Evolutionary conservation across 2,888 invertebrate genomes (phyloP).

Genomic region (Calliphora vomitoria): DNA sequence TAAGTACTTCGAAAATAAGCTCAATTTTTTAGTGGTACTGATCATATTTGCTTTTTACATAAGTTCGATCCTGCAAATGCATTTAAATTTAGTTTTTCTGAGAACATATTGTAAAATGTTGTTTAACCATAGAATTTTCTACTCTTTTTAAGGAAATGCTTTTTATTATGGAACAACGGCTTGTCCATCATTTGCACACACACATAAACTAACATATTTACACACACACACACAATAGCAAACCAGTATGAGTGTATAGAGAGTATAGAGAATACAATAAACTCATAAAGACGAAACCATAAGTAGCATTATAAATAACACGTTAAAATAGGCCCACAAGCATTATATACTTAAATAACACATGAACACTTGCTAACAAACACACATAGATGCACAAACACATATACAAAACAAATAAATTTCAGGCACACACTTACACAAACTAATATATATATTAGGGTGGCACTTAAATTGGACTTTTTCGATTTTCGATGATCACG

Average conservation of each 20-base stretch:
- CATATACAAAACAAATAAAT: conserved; percentile 30
- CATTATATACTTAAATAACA: conserved; percentile 71
- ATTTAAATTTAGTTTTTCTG: too few relatives aligned
- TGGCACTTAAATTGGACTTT: too few relatives aligned
- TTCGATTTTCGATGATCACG: too few relatives aligned
- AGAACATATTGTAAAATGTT: too few relatives aligned
- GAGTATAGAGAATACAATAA: conserved; percentile 61
- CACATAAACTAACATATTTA: not conserved
- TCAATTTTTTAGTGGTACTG: too few relatives aligned
- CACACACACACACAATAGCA: not conserved
- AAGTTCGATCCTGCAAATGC: too few relatives aligned
- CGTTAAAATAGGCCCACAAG: conserved; percentile 73
- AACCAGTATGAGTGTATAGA: not conserved
- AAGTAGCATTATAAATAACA: conserved; percentile 73
- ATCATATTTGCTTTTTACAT: too few relatives aligned
- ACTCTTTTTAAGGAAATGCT: conserved; percentile 8
- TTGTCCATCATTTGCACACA: conserved; percentile 3
- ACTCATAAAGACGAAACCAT: conserved; percentile 72
- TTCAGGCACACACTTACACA: conserved; percentile 44
- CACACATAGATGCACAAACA: conserved; percentile 69
- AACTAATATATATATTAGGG: not conserved
- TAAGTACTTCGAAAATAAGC: too few relatives aligned
- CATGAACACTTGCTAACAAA: conserved; percentile 51
- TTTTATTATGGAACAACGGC: not conserved
- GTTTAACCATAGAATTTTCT: not conserved